Evolutionary conservation across 2,113 vertebrate genomes (phyloP).

Genomic region (Pteronura brasiliensis): DNA sequence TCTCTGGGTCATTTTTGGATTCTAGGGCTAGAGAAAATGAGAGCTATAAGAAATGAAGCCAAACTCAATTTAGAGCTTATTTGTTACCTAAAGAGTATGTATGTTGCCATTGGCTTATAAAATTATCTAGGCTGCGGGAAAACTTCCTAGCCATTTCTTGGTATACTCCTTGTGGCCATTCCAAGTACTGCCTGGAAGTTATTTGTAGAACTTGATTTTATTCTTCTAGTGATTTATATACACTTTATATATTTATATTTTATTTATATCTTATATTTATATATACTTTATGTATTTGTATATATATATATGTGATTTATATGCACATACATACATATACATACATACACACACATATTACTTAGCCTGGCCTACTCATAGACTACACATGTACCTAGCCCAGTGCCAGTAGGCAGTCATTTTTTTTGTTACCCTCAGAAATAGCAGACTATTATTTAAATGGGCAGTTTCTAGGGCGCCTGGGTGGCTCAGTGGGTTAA

Average conservation of each 20-base stretch:
- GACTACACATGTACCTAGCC: background rate
- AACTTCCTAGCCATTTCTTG: background rate
- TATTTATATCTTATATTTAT: background rate
- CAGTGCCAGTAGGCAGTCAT: background rate
- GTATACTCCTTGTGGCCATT: background rate
- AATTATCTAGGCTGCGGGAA: background rate
- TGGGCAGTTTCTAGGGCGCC: background rate
- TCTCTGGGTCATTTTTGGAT: background rate
- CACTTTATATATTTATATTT: background rate
- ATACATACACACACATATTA: background rate
- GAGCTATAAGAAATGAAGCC: background rate
- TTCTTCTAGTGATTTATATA: background rate
- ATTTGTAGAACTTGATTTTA: background rate
- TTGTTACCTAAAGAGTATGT: background rate
- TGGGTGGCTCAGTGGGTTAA: too few relatives aligned
- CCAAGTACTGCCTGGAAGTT: background rate
- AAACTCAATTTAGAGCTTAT: background rate
- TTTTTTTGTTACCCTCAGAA: background rate
- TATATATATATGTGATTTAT: background rate
- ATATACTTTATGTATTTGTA: background rate
- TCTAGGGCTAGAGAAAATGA: background rate
- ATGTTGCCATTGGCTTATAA: background rate
- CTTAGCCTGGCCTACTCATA: background rate
- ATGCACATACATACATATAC: background rate
- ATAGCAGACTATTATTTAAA: slow-evolving; percentile 27